phyloP scores from a whole-genome alignment of 2,797 vertebrate genomes.

The Orestias chungarensis region DNA sequence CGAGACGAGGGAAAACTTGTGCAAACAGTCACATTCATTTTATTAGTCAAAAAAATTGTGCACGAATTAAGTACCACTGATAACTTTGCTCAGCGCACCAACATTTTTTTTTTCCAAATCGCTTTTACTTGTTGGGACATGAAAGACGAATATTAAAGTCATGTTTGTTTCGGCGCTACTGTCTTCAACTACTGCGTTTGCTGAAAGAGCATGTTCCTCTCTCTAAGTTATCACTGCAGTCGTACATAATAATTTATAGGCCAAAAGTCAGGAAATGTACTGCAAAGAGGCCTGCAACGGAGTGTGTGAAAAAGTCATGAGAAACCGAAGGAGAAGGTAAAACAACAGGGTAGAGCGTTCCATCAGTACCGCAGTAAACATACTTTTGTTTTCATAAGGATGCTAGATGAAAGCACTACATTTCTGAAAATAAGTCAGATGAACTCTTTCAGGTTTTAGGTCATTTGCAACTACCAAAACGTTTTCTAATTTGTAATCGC shows the following conservation, averaged over 20 bases:
- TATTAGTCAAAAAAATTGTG: background rate
- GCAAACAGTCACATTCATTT: background rate
- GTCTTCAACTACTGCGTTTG: background rate
- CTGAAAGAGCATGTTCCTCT: background rate
- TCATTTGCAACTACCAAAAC: background rate
- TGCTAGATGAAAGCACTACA: background rate
- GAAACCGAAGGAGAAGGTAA: background rate
- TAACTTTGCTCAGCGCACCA: background rate
- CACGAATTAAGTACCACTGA: background rate
- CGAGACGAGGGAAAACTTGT: constrained; percentile 10
- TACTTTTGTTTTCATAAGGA: background rate
- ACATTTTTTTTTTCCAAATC: background rate
- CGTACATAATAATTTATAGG: constrained; percentile 2
- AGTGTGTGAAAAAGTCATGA: background rate
- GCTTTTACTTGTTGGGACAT: background rate
- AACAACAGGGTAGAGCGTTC: background rate
- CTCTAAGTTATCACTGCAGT: background rate
- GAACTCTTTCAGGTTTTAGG: background rate
- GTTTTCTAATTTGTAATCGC: background rate
- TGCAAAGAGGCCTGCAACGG: background rate
- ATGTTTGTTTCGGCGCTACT: background rate
- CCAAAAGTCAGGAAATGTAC: constrained; percentile 20
- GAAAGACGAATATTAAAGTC: background rate
- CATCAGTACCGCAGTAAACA: background rate
- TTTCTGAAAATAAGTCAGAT: background rate